Percentiles rank a stretch among this genome's conserved stretches.
phyloP scores from a whole-genome alignment of 2,888 invertebrate species.

The Pinctada fucata region DNA sequence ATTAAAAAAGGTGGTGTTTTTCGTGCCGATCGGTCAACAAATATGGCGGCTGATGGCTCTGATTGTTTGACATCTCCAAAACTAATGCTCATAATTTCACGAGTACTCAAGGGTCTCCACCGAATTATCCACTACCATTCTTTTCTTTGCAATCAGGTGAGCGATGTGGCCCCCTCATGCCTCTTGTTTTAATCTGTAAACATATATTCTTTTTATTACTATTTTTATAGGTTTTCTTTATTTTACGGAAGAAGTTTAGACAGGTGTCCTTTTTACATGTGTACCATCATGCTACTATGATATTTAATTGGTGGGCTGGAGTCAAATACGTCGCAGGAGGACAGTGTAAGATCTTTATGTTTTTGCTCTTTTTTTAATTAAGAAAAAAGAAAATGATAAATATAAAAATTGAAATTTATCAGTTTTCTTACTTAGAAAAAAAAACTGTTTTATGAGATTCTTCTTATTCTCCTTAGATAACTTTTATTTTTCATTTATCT shows the following conservation, averaged over 20 bases:
- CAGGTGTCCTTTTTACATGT: constrained; percentile 69
- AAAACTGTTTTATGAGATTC: not conserved
- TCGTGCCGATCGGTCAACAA: too few relatives aligned
- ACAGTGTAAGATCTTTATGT: constrained; percentile 44
- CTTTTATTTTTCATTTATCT: not conserved
- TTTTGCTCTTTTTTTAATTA: too few relatives aligned
- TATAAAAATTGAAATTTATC: not conserved
- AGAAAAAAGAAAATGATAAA: not conserved
- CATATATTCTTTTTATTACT: not conserved
- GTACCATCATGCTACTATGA: constrained; percentile 70
- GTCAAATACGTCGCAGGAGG: constrained; percentile 60
- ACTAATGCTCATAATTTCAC: too few relatives aligned
- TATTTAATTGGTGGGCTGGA: constrained; percentile 65
- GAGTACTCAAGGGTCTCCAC: too few relatives aligned
- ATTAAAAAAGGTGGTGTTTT: too few relatives aligned
- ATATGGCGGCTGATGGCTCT: too few relatives aligned
- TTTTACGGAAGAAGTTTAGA: constrained; percentile 61
- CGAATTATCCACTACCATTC: too few relatives aligned
- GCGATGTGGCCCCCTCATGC: too few relatives aligned
- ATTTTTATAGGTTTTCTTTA: constrained; percentile 61
- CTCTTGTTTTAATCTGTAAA: too few relatives aligned
- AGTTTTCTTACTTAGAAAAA: not conserved
- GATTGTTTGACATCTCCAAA: too few relatives aligned
- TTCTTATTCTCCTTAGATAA: not conserved
- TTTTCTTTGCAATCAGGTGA: too few relatives aligned